Percentiles rank a stretch among this genome's conserved stretches.
Conservation (phyloP, 2,797 vertebrate species). For the Poecile montanus region DNA sequence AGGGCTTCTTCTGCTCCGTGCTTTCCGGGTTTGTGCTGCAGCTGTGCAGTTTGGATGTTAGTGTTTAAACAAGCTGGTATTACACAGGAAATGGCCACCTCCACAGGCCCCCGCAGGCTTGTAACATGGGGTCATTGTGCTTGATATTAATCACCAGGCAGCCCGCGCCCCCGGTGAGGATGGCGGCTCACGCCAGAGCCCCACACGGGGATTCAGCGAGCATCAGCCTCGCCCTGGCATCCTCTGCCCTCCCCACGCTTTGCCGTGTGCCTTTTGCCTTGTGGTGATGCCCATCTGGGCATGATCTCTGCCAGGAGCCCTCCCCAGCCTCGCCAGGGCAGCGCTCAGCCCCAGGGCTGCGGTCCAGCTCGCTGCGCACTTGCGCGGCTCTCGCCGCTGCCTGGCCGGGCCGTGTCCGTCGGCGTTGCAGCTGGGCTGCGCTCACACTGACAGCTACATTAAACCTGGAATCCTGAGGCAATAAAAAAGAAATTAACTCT, state of each 20-base stretch:
- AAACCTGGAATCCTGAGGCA: slow-evolving; percentile 82
- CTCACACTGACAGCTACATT: slow-evolving; percentile 83
- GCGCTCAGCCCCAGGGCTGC: accelerated
- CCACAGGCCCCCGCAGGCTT: slow-evolving; percentile 79
- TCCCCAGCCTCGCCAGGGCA: accelerated
- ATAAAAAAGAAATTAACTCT: slow-evolving; percentile 84
- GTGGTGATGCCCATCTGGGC: not conserved
- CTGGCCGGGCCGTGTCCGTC: slow-evolving; percentile 74
- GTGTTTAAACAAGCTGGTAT: slow-evolving; percentile 85
- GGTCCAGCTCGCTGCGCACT: not conserved
- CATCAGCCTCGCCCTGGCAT: not conserved
- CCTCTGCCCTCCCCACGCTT: accelerated
- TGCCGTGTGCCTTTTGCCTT: accelerated
- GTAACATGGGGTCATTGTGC: slow-evolving; percentile 81
- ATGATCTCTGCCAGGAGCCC: not conserved
- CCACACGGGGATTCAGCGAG: not conserved
- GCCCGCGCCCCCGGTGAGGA: slow-evolving; percentile 64
- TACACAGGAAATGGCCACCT: slow-evolving; percentile 83
- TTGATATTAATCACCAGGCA: slow-evolving; percentile 80
- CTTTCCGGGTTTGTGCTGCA: slow-evolving; percentile 82
- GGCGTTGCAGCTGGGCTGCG: slow-evolving; percentile 77
- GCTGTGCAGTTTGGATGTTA: slow-evolving; percentile 79
- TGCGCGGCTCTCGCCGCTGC: slow-evolving; percentile 45
- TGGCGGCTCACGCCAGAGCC: slow-evolving; percentile 31
- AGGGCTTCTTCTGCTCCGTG: slow-evolving; percentile 75